These are phyloP conservation scores for Brachyptera putata DNA, from an alignment of 2,888 invertebrate genomes.

Conservation along the genomic window DNA sequence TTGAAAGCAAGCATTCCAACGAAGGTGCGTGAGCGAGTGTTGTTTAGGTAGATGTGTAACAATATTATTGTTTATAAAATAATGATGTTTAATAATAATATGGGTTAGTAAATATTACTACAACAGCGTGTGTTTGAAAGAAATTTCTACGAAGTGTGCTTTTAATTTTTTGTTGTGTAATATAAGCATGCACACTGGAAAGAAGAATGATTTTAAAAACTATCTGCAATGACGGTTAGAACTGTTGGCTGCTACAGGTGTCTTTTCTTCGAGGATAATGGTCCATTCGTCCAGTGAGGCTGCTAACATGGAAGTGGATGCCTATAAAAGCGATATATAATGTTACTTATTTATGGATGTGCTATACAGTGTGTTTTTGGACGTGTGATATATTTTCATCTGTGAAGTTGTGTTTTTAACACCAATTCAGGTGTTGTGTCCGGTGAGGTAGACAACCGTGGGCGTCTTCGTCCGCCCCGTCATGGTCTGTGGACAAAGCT, in stretches of 20 bases:
- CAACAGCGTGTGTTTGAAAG: too few species aligned
- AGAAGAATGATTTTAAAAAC: too few species aligned
- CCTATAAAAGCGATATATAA: neutral
- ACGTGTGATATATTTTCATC: neutral
- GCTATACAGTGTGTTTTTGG: neutral
- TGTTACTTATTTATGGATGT: neutral
- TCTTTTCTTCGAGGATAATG: constrained; percentile 1
- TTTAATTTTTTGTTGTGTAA: too few species aligned
- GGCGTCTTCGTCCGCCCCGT: constrained; percentile 6
- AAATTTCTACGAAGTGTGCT: too few species aligned
- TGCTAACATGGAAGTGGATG: neutral
- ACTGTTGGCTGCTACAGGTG: constrained; percentile 11
- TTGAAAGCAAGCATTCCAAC: too few species aligned
- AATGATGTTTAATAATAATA: too few species aligned
- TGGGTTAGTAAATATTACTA: too few species aligned
- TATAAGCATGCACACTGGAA: too few species aligned
- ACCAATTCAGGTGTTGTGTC: constrained; percentile 12
- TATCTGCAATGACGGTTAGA: constrained; percentile 4
- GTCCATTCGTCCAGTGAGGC: neutral
- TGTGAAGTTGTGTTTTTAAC: neutral
- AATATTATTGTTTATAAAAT: too few species aligned
- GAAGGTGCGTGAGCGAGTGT: too few species aligned
- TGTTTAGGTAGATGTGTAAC: too few species aligned
- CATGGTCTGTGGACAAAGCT: constrained; percentile 24
- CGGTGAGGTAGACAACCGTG: constrained; percentile 9